Base-by-base conservation (phyloP, 2,797 vertebrate genomes). In the Xerus rutilus region DNA sequence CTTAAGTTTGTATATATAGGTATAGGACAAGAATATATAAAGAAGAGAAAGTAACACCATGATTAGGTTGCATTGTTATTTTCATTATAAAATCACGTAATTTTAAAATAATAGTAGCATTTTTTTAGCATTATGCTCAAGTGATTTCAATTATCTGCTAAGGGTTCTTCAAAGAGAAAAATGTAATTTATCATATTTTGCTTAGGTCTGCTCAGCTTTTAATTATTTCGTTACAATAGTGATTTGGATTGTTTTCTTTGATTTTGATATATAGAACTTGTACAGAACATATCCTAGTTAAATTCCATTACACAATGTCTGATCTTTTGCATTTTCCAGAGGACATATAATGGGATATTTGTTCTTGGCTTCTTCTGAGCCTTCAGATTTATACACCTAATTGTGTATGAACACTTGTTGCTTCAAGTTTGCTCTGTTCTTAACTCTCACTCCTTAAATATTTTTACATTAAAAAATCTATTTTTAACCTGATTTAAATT, bases 331-430 rank as follows among this genome's bases (percentile, higher is more conserved):
- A 30, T 45, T 95, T 30, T 70, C 35, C 94, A 10, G 82, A 72
- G 81, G 28, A 84, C 21, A 70, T 13, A 28, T 11, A 86, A 39
- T 32, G 54, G 15, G 28, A 49, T 25, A 64, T 90, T 93, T 45
- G 23, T 94, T 49, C 90, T 45, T 77, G 2, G 9, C 30, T 65
- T 96, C n/a, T 93, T 95, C 4, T n/a, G 47, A 97, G 94, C 45
- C n/a, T 93, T 86, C 45, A 93, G 15, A 30, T 72, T 39, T 90
- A 5, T 94, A 87, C 5, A 77, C 82, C 43, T 2, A 45, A 32
- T 94, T 94, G 57, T 78, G 64, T 96, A 93, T 97, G 49, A 25
- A 10, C 11, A 86, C 30, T 25, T 67, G 39, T 39, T 52, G 32
- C 12, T 87, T 70, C 81, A 78, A 52, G 62, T 93, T 95, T n/a